These are phyloP conservation scores for Cliona cf. orientalis DNA, from an alignment of 37 sponge, comb jelly and placozoan genomes.

Conservation along the genomic window DNA sequence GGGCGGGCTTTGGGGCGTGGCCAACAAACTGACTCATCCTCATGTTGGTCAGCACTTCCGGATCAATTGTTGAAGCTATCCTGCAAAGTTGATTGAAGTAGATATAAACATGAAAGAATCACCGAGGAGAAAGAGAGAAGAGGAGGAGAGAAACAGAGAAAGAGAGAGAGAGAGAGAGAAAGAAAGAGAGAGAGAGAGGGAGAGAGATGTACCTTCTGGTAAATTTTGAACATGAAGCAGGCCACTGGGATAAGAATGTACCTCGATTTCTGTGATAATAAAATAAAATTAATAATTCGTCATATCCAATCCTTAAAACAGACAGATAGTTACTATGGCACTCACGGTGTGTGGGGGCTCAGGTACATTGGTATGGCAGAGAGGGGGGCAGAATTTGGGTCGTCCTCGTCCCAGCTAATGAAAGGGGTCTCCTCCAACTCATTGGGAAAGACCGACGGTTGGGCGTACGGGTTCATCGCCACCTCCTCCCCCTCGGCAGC, in stretches of 20 bases:
- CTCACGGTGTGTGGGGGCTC: constrained; percentile 1
- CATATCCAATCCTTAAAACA: constrained; percentile 7
- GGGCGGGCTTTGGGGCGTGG: constrained; percentile 74
- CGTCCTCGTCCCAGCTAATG: constrained; percentile 74
- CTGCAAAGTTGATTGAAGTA: too few relatives aligned
- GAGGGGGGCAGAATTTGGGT: constrained; percentile 37
- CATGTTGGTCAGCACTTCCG: constrained; percentile 68
- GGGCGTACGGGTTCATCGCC: constrained; percentile 68
- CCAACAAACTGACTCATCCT: constrained; percentile 79
- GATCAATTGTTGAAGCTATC: constrained; percentile 49
- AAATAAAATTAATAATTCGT: not conserved
- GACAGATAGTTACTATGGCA: not conserved
- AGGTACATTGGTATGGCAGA: constrained; percentile 40
- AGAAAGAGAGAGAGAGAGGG: not conserved
- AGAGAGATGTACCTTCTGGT: constrained; percentile 49
- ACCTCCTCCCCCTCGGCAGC: constrained; percentile 33
- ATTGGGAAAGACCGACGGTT: constrained; percentile 59
- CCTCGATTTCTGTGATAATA: constrained; percentile 23
- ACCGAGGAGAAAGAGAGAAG: too few relatives aligned
- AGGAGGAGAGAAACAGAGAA: too few relatives aligned
- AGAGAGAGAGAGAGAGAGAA: not conserved
- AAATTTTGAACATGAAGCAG: constrained; percentile 49
- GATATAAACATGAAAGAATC: too few relatives aligned
- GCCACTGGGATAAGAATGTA: constrained; percentile 81
- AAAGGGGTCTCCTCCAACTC: constrained; percentile 54